Evolutionary conservation across 2,888 invertebrate genomes (phyloP), one percentile per base, ranked within the genome.

Genomic region (Drepana falcataria): DNA sequence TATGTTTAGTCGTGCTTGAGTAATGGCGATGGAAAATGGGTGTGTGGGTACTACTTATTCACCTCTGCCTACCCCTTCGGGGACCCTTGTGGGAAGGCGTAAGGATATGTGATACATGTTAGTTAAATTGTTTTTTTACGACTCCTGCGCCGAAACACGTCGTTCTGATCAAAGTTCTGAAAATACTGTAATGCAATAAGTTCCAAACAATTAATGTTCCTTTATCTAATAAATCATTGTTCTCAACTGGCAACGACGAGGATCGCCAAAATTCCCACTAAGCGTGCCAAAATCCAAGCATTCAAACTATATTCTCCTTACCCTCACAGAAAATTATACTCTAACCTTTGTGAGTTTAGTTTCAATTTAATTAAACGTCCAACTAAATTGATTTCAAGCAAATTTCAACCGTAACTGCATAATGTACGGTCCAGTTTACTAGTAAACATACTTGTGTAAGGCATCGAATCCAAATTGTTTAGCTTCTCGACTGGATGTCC

Each of bases 401-500:
- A 44, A 44, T 9, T 44, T 44, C 9, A 9, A 9, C 44, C 44
- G 44, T 44, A 9, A 6, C 9, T 44, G 44, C 44, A 4, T 2
- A 7, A 44, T 6, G 3, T 44, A 44, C 44, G 44, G 44, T 44
- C 9, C 9, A 9, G 44, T 44, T 44, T 44, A 9, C 7, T 3
- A 44, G 44, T 44, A 9, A 6, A 7, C 2, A 9, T 9, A 9
- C 9, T 44, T 44, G 44, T 1, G 37, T 37, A 37, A 2, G 4
- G 37, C 2, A 4, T 6, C 44, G 9, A 9, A 44, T 44, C 9
- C 9, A 9, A 6, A 44, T 44, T 44, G 44, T 44, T 44, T 9
- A 9, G 44, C 2, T 44, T 9, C 7, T 9, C 9, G 44, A 9
- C n/a, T 57, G 52, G 66, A 68, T 64, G 60, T 60, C 64, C 70